Percentiles rank a stretch among this genome's conserved stretches.
Evolutionary conservation across 2,797 vertebrate species (phyloP).

Genomic region (Iguana delicatissima): DNA sequence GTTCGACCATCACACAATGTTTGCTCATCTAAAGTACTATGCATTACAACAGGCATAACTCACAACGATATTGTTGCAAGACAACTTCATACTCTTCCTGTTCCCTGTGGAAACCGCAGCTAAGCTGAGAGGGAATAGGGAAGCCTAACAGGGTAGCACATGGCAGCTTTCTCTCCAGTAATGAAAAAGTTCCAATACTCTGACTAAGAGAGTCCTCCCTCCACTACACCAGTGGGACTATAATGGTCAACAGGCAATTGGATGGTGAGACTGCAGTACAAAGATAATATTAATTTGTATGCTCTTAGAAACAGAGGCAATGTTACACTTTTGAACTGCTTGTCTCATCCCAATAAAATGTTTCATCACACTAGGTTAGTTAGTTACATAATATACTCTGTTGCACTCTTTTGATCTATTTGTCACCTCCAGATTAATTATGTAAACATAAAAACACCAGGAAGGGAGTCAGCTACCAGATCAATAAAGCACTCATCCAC

Average conservation of each 20-base stretch:
- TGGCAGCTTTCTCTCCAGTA: background rate
- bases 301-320: background rate
- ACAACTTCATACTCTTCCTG: background rate
- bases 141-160: background rate
- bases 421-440: constrained; percentile 53
- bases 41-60: background rate
- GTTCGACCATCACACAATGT: too few relatives aligned
- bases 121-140: background rate
- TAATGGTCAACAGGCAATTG: background rate
- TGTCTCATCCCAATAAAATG: constrained; percentile 15
- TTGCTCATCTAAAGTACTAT: background rate
- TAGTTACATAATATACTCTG: constrained; percentile 55
- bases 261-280: background rate
- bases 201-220: background rate
- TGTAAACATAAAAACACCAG: constrained; percentile 51
- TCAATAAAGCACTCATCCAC: constrained; percentile 37
- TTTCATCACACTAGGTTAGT: constrained; percentile 18
- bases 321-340: constrained; percentile 30
- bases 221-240: background rate
- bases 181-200: background rate
- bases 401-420: background rate
- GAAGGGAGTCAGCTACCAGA: background rate
- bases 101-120: background rate
- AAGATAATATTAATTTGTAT: background rate
- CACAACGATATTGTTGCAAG: background rate